Base-by-base conservation (phyloP, 2,888 invertebrate species). In the Malacosoma neustria region DNA sequence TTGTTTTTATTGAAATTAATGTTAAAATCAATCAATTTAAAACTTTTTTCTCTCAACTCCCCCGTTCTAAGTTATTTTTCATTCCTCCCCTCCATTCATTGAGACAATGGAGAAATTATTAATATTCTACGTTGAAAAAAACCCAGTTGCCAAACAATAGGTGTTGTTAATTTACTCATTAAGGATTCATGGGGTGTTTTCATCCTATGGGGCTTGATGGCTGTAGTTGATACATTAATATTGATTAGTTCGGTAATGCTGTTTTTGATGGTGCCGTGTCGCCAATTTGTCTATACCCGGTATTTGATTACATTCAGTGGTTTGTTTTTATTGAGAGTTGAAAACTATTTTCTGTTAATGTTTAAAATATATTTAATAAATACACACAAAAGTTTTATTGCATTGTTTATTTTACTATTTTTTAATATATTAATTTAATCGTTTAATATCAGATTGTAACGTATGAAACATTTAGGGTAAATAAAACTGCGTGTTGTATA, bases 81-180 rank as follows among this genome's bases (percentile, higher is more conserved):
- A 22, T 67, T 61, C 58, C 55, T 50, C 51, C 51, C 58, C 57
- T 59, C 56, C 54, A 47, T 54, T 57, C 48, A 37, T 43, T 41
- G 43, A 69, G 72, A 84, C 82, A 82, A 81, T 77, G 57, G 67
- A 63, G 66, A 68, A 67, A 68, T 69, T 79, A 84, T 85, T 84
- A 84, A 84, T 82, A 82, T 82, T 82, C 72, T 61, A 22, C 9
- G 59, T 72, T 72, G 56, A 68, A 73, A 84, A 82, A 84, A 82
- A 80, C 72, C 72, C 58, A 59, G 65, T 51, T 54, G 58, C 68
- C 64, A 73, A 74, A 85, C 85, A 85, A 85, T 85, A 80, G 84
- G 74, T 81, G 76, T 70, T 79, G 80, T 85, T 85, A 85, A 85
- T 85, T 82, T 74, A 67, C 73, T 85, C 81, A 80, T 82, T 85